phyloP scores from a whole-genome alignment of 2,888 invertebrate genomes.

The Stenodema calcarata region DNA sequence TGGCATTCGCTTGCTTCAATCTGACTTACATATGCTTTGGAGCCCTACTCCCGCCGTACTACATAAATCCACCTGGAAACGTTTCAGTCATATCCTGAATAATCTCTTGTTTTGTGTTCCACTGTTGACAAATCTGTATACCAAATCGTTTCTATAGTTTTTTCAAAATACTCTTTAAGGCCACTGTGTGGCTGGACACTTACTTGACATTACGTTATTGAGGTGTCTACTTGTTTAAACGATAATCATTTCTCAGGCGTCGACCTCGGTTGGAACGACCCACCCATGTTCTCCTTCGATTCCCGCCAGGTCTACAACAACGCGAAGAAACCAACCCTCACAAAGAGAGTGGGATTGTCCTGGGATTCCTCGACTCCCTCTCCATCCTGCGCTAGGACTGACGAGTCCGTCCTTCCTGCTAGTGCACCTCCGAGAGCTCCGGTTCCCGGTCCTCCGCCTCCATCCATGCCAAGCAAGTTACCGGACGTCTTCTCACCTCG shows the following conservation, averaged over 20 bases:
- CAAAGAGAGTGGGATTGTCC: slow-evolving; percentile 66
- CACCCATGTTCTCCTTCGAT: slow-evolving; percentile 65
- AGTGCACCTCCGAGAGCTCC: slow-evolving; percentile 55
- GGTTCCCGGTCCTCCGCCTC: slow-evolving; percentile 30
- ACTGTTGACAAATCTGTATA: too few relatives aligned
- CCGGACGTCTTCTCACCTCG: not conserved
- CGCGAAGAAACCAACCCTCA: slow-evolving; percentile 64
- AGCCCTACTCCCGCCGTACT: too few relatives aligned
- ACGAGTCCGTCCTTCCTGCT: slow-evolving; percentile 21
- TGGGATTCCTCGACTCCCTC: not conserved
- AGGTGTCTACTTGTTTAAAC: too few relatives aligned
- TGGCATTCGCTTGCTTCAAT: too few relatives aligned
- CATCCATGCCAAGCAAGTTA: not conserved
- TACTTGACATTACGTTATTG: too few relatives aligned
- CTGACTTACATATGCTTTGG: too few relatives aligned
- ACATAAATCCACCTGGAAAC: too few relatives aligned
- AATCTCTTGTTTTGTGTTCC: too few relatives aligned
- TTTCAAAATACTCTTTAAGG: too few relatives aligned
- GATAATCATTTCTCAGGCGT: not conserved
- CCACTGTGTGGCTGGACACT: too few relatives aligned
- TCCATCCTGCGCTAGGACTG: not conserved
- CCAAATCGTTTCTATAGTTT: too few relatives aligned
- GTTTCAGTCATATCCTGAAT: too few relatives aligned
- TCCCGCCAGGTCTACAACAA: slow-evolving; percentile 61
- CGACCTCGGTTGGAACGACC: slow-evolving; percentile 69